Evolutionary conservation across 2,888 invertebrate species (phyloP).

Genomic region (Agriotes lineatus): DNA sequence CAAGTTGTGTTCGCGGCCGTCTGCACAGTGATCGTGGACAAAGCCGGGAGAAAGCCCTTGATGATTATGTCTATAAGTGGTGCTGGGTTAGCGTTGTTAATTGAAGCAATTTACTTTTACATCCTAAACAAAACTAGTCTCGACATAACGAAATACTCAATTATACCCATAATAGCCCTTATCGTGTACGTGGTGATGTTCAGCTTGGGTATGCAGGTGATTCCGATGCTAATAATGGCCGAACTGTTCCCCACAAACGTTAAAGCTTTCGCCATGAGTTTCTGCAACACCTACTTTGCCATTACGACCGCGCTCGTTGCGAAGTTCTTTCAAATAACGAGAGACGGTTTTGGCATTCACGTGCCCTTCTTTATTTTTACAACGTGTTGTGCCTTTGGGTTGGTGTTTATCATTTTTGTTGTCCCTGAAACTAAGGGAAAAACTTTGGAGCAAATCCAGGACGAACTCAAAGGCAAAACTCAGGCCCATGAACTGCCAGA

Average conservation of each 20-base stretch:
- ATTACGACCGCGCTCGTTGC: slow-evolving; percentile 65
- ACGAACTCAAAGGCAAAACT: neutral
- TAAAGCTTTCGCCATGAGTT: slow-evolving; percentile 68
- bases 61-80: slow-evolving; percentile 68
- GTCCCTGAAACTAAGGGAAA: slow-evolving; percentile 81
- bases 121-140: slow-evolving; percentile 58
- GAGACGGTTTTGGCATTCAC: slow-evolving; percentile 72
- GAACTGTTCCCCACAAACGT: slow-evolving; percentile 69
- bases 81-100: slow-evolving; percentile 59
- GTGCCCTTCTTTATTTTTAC: slow-evolving; percentile 77
- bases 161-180: slow-evolving; percentile 65
- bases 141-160: slow-evolving; percentile 52
- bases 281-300: slow-evolving; percentile 67
- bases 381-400: slow-evolving; percentile 72
- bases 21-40: slow-evolving; percentile 71
- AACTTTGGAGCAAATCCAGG: slow-evolving; percentile 73
- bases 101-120: slow-evolving; percentile 63
- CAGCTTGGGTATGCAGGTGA: slow-evolving; percentile 66
- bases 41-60: slow-evolving; percentile 73
- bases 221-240: slow-evolving; percentile 66
- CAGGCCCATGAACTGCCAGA: neutral
- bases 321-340: slow-evolving; percentile 66
- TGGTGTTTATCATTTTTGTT: slow-evolving; percentile 71
- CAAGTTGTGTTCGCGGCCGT: slow-evolving; percentile 70
- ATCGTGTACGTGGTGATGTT: slow-evolving; percentile 65